Percentiles rank a stretch among this genome's conserved stretches.
Conservation (phyloP, 2,797 vertebrate species). For the Labeo calbasu region DNA sequence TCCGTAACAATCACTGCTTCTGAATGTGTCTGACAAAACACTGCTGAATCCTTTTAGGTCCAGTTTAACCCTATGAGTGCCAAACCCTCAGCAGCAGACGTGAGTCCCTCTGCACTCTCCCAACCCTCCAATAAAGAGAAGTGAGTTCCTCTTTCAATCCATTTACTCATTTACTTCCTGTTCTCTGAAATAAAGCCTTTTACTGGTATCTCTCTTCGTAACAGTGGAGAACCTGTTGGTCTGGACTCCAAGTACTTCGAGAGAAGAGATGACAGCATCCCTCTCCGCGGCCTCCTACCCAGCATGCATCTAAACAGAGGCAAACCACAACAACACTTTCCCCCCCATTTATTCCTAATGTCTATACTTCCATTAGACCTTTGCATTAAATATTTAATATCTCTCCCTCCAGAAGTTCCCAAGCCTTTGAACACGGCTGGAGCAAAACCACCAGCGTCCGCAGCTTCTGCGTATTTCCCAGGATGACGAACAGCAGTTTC, state of each 20-base stretch:
- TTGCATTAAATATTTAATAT: not conserved
- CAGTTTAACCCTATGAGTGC: slow-evolving; percentile 79
- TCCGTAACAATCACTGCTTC: not conserved
- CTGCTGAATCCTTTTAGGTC: slow-evolving; percentile 69
- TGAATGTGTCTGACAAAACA: not conserved
- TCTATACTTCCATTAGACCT: not conserved
- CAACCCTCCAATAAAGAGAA: slow-evolving; percentile 78
- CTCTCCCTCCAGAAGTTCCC: slow-evolving; percentile 68
- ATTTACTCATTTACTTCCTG: not conserved
- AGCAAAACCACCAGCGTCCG: slow-evolving; percentile 64
- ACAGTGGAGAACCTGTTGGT: slow-evolving; percentile 78
- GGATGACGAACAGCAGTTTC: slow-evolving; percentile 67
- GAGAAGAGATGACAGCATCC: slow-evolving; percentile 87
- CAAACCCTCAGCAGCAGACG: slow-evolving; percentile 66
- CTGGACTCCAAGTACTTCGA: slow-evolving; percentile 91
- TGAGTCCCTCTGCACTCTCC: slow-evolving; percentile 55
- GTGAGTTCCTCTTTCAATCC: slow-evolving; percentile 68
- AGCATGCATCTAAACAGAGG: slow-evolving; percentile 76
- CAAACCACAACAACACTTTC: slow-evolving; percentile 54
- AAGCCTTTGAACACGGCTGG: slow-evolving; percentile 62
- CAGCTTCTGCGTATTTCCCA: slow-evolving; percentile 86
- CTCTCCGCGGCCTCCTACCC: slow-evolving; percentile 82
- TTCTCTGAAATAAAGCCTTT: not conserved
- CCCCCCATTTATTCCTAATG: not conserved
- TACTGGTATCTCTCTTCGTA: slow-evolving; percentile 15